These are phyloP conservation scores for Erynnis tages DNA, from an alignment of 2,888 invertebrate species.

Conservation along the genomic window DNA sequence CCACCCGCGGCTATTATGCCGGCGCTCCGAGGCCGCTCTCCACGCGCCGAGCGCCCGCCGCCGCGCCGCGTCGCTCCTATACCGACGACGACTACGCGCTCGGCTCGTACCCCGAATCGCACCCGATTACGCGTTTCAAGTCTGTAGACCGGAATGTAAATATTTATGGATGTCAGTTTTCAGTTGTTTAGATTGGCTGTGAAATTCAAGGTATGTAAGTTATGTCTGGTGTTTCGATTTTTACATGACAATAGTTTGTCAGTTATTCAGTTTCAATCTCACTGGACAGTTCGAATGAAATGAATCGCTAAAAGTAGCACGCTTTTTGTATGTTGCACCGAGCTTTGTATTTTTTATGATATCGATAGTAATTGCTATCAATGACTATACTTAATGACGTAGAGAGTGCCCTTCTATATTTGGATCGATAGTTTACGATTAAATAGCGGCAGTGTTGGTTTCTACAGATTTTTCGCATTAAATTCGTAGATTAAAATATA, in stretches of 20 bases:
- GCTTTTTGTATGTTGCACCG: slow-evolving; percentile 62
- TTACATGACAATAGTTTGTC: slow-evolving; percentile 59
- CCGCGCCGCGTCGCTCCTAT: slow-evolving; percentile 48
- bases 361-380: slow-evolving; percentile 58
- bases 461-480: slow-evolving; percentile 69
- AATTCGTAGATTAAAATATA: slow-evolving; percentile 61
- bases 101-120: slow-evolving; percentile 56
- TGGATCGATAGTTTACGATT: slow-evolving; percentile 76
- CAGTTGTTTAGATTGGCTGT: slow-evolving; percentile 81
- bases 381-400: slow-evolving; percentile 70
- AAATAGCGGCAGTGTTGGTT: slow-evolving; percentile 59
- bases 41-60: slow-evolving; percentile 61
- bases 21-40: slow-evolving; percentile 62
- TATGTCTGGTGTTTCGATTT: slow-evolving; percentile 63
- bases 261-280: slow-evolving; percentile 41
- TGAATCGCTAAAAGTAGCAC: slow-evolving; percentile 54
- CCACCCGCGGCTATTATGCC: slow-evolving; percentile 59
- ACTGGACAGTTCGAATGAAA: slow-evolving; percentile 42
- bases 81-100: slow-evolving; percentile 43
- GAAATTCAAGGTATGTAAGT: slow-evolving; percentile 79
- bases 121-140: slow-evolving; percentile 65
- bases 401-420: slow-evolving; percentile 68
- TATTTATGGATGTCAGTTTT: slow-evolving; percentile 81
- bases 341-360: slow-evolving; percentile 62
- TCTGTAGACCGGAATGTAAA: slow-evolving; percentile 75